Evolutionary conservation across 2,888 invertebrate species (phyloP).

Genomic region (Hylaea fasciaria): DNA sequence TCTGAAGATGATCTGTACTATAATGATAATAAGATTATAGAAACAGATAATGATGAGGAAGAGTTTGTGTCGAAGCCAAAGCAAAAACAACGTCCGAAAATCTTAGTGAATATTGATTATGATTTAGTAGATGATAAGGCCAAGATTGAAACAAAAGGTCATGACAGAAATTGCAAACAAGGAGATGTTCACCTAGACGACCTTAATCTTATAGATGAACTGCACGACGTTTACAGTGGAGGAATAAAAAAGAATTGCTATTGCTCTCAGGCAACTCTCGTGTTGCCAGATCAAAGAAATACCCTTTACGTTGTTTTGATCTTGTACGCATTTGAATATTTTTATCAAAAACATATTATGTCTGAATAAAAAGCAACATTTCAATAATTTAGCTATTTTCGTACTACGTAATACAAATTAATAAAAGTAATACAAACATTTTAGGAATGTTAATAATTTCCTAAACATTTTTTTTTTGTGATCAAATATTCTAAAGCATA

Average conservation of each 20-base stretch:
- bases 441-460: no score
- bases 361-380: conserved; percentile 16
- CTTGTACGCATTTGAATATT: conserved; percentile 4
- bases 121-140: conserved; percentile 29
- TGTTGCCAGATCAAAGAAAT: conserved; percentile 7
- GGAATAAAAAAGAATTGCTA: conserved; percentile 49
- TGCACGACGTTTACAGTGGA: conserved; percentile 43
- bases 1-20: conserved; percentile 49
- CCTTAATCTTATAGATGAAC: conserved; percentile 39
- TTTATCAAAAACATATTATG: conserved; percentile 12
- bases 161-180: conserved; percentile 4
- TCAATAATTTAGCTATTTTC: background rate
- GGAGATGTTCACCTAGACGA: conserved; percentile 13
- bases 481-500: no score
- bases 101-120: conserved; percentile 41
- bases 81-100: conserved; percentile 24
- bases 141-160: conserved; percentile 10
- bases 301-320: conserved; percentile 6
- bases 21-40: conserved; percentile 46
- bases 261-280: conserved; percentile 36
- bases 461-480: no score
- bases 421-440: no score
- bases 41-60: conserved; percentile 29
- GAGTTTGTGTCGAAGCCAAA: conserved; percentile 11
- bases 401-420: no score